phyloP scores from a whole-genome alignment of 2,888 invertebrate genomes.

The Rhagophthalmus giganteus region DNA sequence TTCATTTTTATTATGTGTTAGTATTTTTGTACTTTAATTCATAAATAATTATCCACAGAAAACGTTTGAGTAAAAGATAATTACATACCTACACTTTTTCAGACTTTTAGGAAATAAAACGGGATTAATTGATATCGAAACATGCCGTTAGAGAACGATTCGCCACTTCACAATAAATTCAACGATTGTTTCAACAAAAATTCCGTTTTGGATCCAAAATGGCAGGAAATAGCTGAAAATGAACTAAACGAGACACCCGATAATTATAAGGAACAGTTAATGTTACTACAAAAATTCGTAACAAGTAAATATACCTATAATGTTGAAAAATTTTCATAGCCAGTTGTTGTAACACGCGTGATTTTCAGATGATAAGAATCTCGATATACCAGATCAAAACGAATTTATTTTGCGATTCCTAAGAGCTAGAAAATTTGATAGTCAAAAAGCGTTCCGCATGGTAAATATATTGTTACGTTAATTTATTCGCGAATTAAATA shows the following conservation, averaged over 20 bases:
- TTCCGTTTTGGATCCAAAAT: constrained; percentile 38
- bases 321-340: constrained; percentile 4
- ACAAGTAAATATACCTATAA: constrained; percentile 40
- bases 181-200: constrained; percentile 21
- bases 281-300: constrained; percentile 44
- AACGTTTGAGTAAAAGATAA: too few relatives aligned
- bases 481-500: too few relatives aligned
- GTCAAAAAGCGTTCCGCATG: constrained; percentile 55
- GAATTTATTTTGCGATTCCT: constrained; percentile 62
- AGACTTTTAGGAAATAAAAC: too few relatives aligned
- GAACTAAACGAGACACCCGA: constrained; percentile 52
- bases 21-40: too few relatives aligned
- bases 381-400: constrained; percentile 58
- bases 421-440: constrained; percentile 61
- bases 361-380: constrained; percentile 49
- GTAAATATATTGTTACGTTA: constrained; percentile 37
- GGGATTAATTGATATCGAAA: too few relatives aligned
- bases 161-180: constrained; percentile 12
- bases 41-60: too few relatives aligned
- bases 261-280: constrained; percentile 46
- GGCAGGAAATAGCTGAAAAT: constrained; percentile 48
- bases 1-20: too few relatives aligned
- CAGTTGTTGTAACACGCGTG: constrained; percentile 8
- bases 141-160: constrained; percentile 27
- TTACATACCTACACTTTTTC: too few relatives aligned